These are phyloP conservation scores for Mermis nigrescens DNA, from an alignment of 2,888 invertebrate species.

Conservation along the genomic window DNA sequence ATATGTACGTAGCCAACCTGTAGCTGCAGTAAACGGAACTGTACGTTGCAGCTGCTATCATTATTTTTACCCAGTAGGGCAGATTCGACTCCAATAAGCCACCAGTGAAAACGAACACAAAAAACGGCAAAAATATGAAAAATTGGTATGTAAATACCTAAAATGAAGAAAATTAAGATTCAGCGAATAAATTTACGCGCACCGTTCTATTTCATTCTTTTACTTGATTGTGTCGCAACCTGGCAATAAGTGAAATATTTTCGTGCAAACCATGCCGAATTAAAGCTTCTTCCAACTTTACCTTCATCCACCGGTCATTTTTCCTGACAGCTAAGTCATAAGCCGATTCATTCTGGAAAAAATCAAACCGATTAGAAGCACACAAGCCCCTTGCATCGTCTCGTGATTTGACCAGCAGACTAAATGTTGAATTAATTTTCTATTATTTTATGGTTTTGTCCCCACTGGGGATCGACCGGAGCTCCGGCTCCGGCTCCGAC, in stretches of 20 bases:
- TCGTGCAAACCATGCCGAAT: constrained; percentile 28
- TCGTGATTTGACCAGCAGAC: too few relatives aligned
- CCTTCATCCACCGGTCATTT: constrained; percentile 46
- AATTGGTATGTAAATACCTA: constrained; percentile 67
- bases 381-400: too few relatives aligned
- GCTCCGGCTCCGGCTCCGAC: too few relatives aligned
- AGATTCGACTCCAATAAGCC: constrained; percentile 46
- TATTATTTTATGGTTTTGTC: too few relatives aligned
- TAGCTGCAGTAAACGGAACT: background rate
- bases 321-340: constrained; percentile 50
- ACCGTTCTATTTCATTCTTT: too few relatives aligned
- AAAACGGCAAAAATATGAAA: constrained; percentile 66
- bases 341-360: constrained; percentile 55
- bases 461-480: too few relatives aligned
- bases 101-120: constrained; percentile 68
- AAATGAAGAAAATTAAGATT: too few relatives aligned
- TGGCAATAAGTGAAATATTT: too few relatives aligned
- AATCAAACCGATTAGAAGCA: background rate
- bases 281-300: constrained; percentile 50
- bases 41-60: background rate
- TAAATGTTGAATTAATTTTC: too few relatives aligned
- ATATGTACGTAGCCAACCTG: constrained; percentile 3
- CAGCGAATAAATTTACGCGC: too few relatives aligned
- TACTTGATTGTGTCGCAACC: too few relatives aligned
- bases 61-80: background rate